Evolutionary conservation across 1,140 invertebrate species (phyloP).

Genomic region (Halyomorpha halys): DNA sequence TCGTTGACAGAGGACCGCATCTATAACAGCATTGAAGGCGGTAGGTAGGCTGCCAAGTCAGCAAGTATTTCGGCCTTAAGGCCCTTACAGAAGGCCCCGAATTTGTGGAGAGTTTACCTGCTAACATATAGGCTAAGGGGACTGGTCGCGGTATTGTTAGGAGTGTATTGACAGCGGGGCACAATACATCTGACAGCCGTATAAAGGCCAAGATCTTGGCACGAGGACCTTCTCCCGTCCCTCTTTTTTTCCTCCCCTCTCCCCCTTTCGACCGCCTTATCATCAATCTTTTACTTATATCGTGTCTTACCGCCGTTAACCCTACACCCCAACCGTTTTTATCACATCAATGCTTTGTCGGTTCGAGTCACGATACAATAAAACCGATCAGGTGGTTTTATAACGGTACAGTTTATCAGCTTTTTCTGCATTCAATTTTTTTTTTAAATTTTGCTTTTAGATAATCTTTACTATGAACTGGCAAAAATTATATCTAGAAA

Average conservation of each 20-base stretch:
- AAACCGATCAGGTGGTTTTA: too few species aligned
- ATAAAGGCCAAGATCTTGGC: neutral
- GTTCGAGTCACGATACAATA: too few species aligned
- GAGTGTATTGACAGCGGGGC: conserved; percentile 9
- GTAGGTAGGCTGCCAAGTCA: too few species aligned
- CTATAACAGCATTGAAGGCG: too few species aligned
- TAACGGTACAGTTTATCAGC: too few species aligned
- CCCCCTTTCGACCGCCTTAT: neutral
- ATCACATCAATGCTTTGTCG: neutral
- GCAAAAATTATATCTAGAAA: too few species aligned
- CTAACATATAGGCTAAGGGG: neutral
- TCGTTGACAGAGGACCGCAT: too few species aligned
- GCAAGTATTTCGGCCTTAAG: too few species aligned
- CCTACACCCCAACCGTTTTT: neutral
- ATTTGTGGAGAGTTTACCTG: neutral
- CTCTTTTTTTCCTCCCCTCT: neutral
- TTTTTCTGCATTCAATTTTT: too few species aligned
- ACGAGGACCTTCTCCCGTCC: neutral
- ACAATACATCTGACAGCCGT: conserved; percentile 1
- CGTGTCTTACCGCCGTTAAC: neutral
- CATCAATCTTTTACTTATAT: conserved; percentile 9
- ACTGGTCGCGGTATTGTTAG: neutral
- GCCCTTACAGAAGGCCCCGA: too few species aligned
- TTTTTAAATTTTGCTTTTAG: too few species aligned
- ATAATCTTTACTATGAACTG: too few species aligned